phyloP scores from a whole-genome alignment of 2,113 vertebrate species.

The Origma solitaria region DNA sequence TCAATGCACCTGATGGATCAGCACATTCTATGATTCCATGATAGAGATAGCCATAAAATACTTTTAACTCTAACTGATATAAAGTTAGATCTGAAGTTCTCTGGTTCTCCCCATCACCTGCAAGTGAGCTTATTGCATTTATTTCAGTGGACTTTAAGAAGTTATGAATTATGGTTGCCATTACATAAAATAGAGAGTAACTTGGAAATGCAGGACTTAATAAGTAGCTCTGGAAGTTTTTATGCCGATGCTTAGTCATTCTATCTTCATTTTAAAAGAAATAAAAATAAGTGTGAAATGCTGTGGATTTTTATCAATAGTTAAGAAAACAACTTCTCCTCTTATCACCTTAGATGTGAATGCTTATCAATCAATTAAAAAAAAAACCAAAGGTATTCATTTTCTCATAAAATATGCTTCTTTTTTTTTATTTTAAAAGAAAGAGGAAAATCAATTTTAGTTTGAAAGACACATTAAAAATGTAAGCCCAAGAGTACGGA shows the following conservation, averaged over 20 bases:
- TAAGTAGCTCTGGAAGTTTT: neutral
- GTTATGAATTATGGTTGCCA: neutral
- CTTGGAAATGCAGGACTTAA: neutral
- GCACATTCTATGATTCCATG: neutral
- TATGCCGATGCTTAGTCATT: neutral
- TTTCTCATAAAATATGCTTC: slow-evolving; percentile 58
- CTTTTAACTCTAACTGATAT: neutral
- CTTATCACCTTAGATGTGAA: neutral
- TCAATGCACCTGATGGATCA: neutral
- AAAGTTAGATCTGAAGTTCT: neutral
- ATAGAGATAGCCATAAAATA: neutral
- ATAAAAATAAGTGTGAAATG: neutral
- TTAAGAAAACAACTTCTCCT: neutral
- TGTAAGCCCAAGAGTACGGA: slow-evolving; percentile 53
- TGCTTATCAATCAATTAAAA: neutral
- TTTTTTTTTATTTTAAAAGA: slow-evolving; percentile 61
- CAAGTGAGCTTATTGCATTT: neutral
- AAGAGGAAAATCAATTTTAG: slow-evolving; percentile 62
- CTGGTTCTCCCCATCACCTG: neutral
- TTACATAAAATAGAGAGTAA: neutral
- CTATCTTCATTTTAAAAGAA: neutral
- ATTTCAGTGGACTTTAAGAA: neutral
- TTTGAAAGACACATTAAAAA: slow-evolving; percentile 70
- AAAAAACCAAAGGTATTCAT: neutral
- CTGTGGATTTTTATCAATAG: neutral